Percentiles rank a stretch among this genome's conserved stretches.
phyloP scores from a whole-genome alignment of 2,888 invertebrate species.

The Drosophila austrosaltans region DNA sequence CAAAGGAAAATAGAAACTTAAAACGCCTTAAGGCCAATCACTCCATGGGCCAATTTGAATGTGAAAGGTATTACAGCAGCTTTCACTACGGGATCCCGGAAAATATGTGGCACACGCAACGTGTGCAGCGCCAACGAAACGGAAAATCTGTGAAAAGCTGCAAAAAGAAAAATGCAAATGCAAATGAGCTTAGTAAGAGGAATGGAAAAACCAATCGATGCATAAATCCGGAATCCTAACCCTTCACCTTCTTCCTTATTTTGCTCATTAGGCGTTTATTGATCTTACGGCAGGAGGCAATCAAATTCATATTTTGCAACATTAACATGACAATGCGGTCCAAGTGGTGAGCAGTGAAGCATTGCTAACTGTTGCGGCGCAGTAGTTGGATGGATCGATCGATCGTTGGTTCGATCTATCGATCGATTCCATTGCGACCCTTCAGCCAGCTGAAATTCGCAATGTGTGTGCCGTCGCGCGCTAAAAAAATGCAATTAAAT shows the following conservation, averaged over 20 bases:
- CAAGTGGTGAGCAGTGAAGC: slow-evolving; percentile 54
- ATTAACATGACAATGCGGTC: slow-evolving; percentile 77
- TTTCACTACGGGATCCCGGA: slow-evolving; percentile 60
- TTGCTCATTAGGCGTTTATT: slow-evolving; percentile 72
- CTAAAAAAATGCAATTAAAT: slow-evolving; percentile 77
- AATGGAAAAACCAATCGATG: slow-evolving; percentile 18
- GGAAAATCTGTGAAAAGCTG: slow-evolving; percentile 67
- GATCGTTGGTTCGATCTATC: slow-evolving; percentile 36
- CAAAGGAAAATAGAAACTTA: slow-evolving; percentile 65
- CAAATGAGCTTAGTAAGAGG: slow-evolving; percentile 61
- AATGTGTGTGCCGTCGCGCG: slow-evolving; percentile 65
- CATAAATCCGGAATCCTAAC: slow-evolving; percentile 23
- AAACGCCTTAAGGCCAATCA: slow-evolving; percentile 66
- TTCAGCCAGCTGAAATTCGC: slow-evolving; percentile 68
- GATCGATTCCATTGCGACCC: slow-evolving; percentile 23
- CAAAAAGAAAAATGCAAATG: slow-evolving; percentile 47
- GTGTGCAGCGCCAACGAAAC: slow-evolving; percentile 74
- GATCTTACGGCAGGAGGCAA: slow-evolving; percentile 73
- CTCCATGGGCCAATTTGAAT: slow-evolving; percentile 65
- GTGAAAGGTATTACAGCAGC: slow-evolving; percentile 55
- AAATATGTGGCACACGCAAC: slow-evolving; percentile 65
- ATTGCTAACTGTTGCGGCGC: slow-evolving; percentile 67
- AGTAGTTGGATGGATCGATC: slow-evolving; percentile 44
- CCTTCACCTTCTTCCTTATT: slow-evolving; percentile 41
- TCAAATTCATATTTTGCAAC: slow-evolving; percentile 79